Conservation (phyloP, 2,888 invertebrate genomes). For the Sepioteuthis lessoniana region DNA sequence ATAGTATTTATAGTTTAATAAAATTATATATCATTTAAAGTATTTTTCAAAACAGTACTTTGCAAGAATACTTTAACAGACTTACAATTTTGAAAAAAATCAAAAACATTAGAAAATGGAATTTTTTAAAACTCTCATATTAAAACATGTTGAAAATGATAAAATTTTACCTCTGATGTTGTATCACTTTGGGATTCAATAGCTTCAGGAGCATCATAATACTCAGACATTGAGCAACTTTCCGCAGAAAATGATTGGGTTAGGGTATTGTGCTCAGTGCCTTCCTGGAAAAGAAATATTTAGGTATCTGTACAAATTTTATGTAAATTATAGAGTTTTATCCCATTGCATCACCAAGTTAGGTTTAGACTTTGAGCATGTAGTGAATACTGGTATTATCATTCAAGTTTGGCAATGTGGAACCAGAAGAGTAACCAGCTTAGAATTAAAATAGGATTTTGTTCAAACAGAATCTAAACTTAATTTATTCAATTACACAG, state of each 20-base stretch:
- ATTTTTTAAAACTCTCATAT: background rate
- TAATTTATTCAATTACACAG: background rate
- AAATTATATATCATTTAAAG: too few relatives aligned
- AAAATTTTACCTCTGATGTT: slow-evolving; percentile 83
- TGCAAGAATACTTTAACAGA: too few relatives aligned
- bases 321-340: background rate
- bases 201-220: slow-evolving; percentile 86
- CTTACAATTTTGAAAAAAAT: too few relatives aligned
- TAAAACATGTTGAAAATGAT: background rate
- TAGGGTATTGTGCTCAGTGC: slow-evolving; percentile 68
- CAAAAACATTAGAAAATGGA: too few relatives aligned
- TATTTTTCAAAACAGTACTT: too few relatives aligned
- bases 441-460: too few relatives aligned
- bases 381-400: background rate
- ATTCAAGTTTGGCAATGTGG: background rate
- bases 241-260: slow-evolving; percentile 84
- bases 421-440: too few relatives aligned
- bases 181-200: slow-evolving; percentile 78
- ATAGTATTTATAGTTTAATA: too few relatives aligned
- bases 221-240: slow-evolving; percentile 82
- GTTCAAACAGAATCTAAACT: too few relatives aligned
- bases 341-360: background rate
- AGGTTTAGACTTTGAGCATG: background rate
- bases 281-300: slow-evolving; percentile 1
- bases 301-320: background rate